These are phyloP conservation scores for Idris sp. DNA, from an alignment of 1,140 invertebrate species.

Conservation along the genomic window DNA sequence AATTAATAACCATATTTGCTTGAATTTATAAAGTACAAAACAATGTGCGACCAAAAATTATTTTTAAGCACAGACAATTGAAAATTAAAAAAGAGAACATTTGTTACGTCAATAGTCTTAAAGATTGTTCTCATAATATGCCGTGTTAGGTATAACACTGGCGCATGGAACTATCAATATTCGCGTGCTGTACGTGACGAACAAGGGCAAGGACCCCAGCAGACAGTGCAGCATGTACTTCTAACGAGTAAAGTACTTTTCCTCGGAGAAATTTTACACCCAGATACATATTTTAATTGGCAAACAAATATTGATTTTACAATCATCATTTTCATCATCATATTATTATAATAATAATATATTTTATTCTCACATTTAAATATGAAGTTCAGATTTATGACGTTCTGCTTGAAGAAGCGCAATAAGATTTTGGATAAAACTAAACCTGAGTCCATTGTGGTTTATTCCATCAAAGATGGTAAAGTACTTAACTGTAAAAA, in stretches of 20 bases:
- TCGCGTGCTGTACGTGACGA: slow-evolving; percentile 68
- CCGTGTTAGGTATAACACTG: slow-evolving; percentile 48
- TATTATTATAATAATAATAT: slow-evolving; percentile 3
- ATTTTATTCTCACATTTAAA: slow-evolving; percentile 20
- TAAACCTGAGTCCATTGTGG: slow-evolving; percentile 22
- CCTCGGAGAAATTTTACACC: slow-evolving; percentile 27
- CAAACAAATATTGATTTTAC: slow-evolving; percentile 18
- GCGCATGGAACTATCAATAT: slow-evolving; percentile 71
- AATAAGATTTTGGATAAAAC: slow-evolving; percentile 69
- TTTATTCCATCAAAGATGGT: slow-evolving; percentile 39
- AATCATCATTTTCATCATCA: slow-evolving; percentile 2
- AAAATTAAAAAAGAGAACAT: slow-evolving; percentile 11
- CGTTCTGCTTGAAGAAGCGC: slow-evolving; percentile 68
- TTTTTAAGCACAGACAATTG: too few relatives aligned
- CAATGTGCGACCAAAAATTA: neutral
- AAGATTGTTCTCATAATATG: slow-evolving; percentile 39
- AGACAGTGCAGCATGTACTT: slow-evolving; percentile 64
- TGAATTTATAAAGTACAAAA: too few relatives aligned
- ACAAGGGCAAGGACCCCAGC: slow-evolving; percentile 76
- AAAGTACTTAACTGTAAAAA: slow-evolving; percentile 1
- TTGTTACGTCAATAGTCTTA: slow-evolving; percentile 37
- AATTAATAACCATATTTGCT: too few relatives aligned
- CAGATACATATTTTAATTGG: slow-evolving; percentile 43
- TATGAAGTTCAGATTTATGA: slow-evolving; percentile 71
- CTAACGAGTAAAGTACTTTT: slow-evolving; percentile 42